Conservation (phyloP, 2,888 invertebrate species). For the Pedicia rivosa region DNA sequence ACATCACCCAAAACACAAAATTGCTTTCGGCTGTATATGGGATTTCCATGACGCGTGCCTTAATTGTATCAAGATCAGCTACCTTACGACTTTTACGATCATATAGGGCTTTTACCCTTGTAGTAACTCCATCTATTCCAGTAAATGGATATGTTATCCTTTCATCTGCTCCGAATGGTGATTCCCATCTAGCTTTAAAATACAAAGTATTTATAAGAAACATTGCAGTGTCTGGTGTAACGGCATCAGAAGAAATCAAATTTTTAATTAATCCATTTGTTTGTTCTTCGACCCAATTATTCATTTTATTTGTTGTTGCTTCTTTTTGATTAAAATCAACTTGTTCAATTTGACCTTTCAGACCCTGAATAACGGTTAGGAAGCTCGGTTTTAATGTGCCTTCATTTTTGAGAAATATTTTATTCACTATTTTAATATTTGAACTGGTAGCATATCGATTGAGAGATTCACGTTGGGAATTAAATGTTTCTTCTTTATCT, state of each 20-base stretch:
- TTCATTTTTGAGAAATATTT: neutral
- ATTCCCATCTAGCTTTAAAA: neutral
- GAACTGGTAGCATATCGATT: neutral
- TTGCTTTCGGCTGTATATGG: too few relatives aligned
- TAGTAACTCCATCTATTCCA: neutral
- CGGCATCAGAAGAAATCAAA: neutral
- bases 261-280: neutral
- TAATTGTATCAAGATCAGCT: too few relatives aligned
- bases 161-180: neutral
- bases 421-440: constrained; percentile 3
- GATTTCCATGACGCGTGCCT: too few relatives aligned
- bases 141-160: neutral
- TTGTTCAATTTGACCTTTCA: neutral
- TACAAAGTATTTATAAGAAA: neutral
- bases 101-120: too few relatives aligned
- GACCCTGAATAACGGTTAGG: neutral
- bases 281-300: neutral
- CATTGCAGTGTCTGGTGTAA: neutral
- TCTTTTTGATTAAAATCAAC: neutral
- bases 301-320: neutral
- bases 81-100: too few relatives aligned
- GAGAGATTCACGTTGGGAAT: neutral
- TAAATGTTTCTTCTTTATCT: neutral
- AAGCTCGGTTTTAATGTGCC: neutral
- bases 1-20: too few relatives aligned